phyloP scores from a whole-genome alignment of 2,888 invertebrate genomes.

The Brachylomia viminalis region DNA sequence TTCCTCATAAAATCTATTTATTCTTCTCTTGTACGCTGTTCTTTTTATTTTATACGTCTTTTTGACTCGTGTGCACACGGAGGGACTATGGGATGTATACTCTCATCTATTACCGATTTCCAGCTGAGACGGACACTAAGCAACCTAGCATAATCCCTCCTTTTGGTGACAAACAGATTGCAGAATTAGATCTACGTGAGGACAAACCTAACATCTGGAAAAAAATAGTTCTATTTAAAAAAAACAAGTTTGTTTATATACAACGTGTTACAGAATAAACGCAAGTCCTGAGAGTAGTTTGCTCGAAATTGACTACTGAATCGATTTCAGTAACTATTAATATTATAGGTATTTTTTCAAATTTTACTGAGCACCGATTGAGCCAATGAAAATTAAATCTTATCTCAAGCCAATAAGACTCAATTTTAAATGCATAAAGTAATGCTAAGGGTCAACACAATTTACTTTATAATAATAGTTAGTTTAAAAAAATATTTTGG shows the following conservation, averaged over 20 bases:
- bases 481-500: too few relatives aligned
- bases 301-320: too few relatives aligned
- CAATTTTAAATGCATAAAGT: too few relatives aligned
- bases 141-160: background rate
- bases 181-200: constrained; percentile 6
- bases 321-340: too few relatives aligned
- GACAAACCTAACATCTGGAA: background rate
- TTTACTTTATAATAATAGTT: too few relatives aligned
- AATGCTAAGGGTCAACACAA: too few relatives aligned
- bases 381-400: too few relatives aligned
- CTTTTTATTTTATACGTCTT: background rate
- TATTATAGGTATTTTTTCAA: too few relatives aligned
- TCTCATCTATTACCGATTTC: background rate
- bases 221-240: constrained; percentile 2
- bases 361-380: too few relatives aligned
- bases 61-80: background rate
- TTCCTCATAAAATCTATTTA: constrained; percentile 13
- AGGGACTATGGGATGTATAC: background rate
- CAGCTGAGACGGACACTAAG: background rate
- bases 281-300: too few relatives aligned
- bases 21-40: background rate
- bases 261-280: too few relatives aligned
- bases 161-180: constrained; percentile 2
- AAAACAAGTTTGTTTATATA: background rate
- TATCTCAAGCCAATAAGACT: too few relatives aligned